Conservation (phyloP, 2,113 vertebrate genomes). For the Heterocephalus glaber region DNA sequence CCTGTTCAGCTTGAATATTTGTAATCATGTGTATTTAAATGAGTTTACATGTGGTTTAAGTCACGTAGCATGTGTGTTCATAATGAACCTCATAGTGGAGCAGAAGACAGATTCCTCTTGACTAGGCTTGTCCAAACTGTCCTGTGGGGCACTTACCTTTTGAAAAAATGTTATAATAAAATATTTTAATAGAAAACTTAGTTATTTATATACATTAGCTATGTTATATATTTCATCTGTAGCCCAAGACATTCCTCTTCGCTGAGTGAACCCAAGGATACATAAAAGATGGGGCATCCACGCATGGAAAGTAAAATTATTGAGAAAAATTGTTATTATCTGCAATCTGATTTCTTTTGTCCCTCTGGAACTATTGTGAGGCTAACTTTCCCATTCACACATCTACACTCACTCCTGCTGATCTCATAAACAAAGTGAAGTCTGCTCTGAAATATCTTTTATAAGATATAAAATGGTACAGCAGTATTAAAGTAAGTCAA, state of each 20-base stretch:
- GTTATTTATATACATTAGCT: background rate
- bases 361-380: background rate
- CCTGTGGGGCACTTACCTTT: background rate
- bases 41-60: background rate
- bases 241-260: background rate
- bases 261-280: background rate
- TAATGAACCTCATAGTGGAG: background rate
- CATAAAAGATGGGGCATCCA: background rate
- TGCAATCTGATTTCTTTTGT: background rate
- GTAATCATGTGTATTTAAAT: background rate
- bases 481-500: slow-evolving; percentile 25
- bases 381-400: background rate
- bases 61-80: background rate
- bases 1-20: background rate
- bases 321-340: background rate
- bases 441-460: background rate
- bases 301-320: background rate
- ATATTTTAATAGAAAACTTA: background rate
- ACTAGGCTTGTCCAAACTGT: background rate
- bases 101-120: background rate
- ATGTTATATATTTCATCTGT: background rate
- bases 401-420: background rate
- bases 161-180: background rate
- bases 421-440: background rate
- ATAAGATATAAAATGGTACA: background rate